Evolutionary conservation across 2,888 invertebrate genomes (phyloP).

Genomic region (Phalangium opilio): DNA sequence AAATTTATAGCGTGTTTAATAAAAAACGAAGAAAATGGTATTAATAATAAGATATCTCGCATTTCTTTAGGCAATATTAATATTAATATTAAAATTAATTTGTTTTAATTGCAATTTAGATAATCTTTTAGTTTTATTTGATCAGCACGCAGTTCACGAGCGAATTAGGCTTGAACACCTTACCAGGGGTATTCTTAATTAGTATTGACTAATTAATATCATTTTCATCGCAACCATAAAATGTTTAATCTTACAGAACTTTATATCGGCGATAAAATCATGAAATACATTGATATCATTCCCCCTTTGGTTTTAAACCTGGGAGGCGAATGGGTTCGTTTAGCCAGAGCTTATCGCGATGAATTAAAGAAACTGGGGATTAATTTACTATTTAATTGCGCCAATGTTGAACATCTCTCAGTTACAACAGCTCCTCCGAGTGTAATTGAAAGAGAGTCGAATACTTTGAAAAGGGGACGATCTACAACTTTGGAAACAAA

Average conservation of each 20-base stretch:
- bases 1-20: conserved; percentile 34
- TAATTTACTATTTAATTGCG: conserved; percentile 34
- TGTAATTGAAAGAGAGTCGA: conserved; percentile 40
- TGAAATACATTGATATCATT: conserved; percentile 16
- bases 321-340: conserved; percentile 37
- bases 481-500: background rate
- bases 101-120: background rate
- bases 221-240: no score
- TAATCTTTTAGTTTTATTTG: conserved; percentile 46
- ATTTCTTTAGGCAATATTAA: no score
- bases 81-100: background rate
- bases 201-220: no score
- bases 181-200: no score
- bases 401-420: conserved; percentile 30
- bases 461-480: conserved; percentile 34
- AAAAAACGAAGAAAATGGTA: no score
- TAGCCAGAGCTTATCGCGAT: conserved; percentile 39
- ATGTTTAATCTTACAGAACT: no score
- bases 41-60: no score
- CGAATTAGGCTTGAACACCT: conserved; percentile 53
- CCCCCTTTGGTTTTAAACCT: conserved; percentile 23
- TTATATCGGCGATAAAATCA: no score
- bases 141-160: conserved; percentile 80
- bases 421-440: conserved; percentile 46
- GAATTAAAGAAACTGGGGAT: conserved; percentile 46